Evolutionary conservation across 2,888 invertebrate genomes (phyloP), one percentile per base, ranked within the genome.

Genomic region (Masnerella sp.): DNA sequence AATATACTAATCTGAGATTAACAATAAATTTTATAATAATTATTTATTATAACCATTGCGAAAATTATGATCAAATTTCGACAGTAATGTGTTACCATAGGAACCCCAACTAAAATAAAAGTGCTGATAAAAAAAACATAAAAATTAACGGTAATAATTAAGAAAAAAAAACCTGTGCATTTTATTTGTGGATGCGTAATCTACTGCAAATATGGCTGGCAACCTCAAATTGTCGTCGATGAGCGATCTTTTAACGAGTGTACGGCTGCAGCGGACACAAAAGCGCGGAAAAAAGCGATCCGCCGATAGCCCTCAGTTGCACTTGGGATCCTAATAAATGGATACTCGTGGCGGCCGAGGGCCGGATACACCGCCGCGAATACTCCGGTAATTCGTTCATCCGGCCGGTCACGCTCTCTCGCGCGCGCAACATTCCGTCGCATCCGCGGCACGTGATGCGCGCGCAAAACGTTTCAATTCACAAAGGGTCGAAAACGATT

Each of bases 381-480:
- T 70, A 74, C 70, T 67, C 70, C 67, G 70, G 70, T 74, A 70
- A 74, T 70, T 74, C 74, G 20, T 70, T 67, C 68, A 70, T 74
- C 74, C 71, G 68, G 70, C 59, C 64, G 71, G 72, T 74, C 74
- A 72, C 74, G 72, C 72, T 74, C 72, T 68, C 61, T 71, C 72
- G 76, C 72, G 69, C 74, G 70, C 76, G 67, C 74, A 73, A 73
- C 76, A 76, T 76, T 70, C 76, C 76, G 74, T 74, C 69, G 69
- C 71, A 76, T 71, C 72, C 58, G 62, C 72, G 67, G 73, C 74
- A 74, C 72, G 74, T 74, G 70, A 77, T 73, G 76, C 70, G 73
- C 76, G 73, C 73, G 73, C 70, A 73, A 76, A 70, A 79, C 77
- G 78, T 76, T 77, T 79, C 76, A 74, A 77, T 77, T 79, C 77